A percentile compares a stretch with the other conserved stretches of the same genome.
Conservation (phyloP, 2,888 invertebrate species). For the Temnothorax unifasciatus region DNA sequence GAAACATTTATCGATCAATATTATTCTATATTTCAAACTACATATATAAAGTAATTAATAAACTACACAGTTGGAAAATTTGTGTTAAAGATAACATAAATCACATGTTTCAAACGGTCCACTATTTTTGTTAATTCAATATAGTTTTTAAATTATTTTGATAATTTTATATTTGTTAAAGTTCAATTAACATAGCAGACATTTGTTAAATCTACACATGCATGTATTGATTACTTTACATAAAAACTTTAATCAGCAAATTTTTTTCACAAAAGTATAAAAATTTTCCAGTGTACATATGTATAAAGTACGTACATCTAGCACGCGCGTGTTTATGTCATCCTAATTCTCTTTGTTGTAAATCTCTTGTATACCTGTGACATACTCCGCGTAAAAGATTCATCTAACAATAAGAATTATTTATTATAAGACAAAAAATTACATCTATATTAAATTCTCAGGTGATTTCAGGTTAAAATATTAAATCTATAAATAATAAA, state of each 20-base stretch:
- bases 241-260: too few species aligned
- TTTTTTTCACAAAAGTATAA: too few species aligned
- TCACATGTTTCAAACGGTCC: too few species aligned
- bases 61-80: too few species aligned
- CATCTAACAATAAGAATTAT: not conserved
- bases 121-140: too few species aligned
- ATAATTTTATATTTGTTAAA: too few species aligned
- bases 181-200: too few species aligned
- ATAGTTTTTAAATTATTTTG: too few species aligned
- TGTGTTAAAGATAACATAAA: too few species aligned
- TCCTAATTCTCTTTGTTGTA: not conserved
- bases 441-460: not conserved
- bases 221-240: too few species aligned
- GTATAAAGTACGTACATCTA: not conserved
- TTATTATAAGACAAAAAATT: not conserved
- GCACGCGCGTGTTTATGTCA: not conserved
- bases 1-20: not conserved
- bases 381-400: not conserved
- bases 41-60: not conserved
- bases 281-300: too few species aligned
- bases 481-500: not conserved
- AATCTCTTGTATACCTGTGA: not conserved
- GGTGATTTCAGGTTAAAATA: not conserved
- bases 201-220: too few species aligned
- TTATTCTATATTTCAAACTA: not conserved